Conservation (phyloP, 2,797 vertebrate genomes). For the Podargus strigoides region DNA sequence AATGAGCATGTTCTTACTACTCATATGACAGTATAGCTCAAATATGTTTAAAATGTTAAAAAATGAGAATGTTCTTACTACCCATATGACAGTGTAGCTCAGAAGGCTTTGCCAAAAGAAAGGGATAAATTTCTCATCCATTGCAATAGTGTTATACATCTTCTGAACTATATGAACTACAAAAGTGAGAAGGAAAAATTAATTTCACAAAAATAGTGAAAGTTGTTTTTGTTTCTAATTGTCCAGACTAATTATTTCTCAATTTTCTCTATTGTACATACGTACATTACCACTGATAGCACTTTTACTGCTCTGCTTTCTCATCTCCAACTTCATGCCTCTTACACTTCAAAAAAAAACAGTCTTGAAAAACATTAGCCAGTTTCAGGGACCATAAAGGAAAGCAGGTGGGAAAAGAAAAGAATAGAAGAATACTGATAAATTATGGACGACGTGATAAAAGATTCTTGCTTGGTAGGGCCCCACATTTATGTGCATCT, state of each 20-base stretch:
- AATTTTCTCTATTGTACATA: background rate
- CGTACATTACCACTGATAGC: no score
- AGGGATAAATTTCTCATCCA: background rate
- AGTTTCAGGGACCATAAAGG: background rate
- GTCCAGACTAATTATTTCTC: background rate
- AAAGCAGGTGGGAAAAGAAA: background rate
- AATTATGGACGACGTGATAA: background rate
- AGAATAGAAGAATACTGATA: background rate
- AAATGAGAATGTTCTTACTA: background rate
- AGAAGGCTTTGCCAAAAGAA: background rate
- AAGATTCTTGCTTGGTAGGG: background rate
- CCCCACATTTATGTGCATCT: background rate
- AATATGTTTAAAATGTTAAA: background rate
- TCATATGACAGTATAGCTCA: background rate
- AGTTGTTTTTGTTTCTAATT: background rate
- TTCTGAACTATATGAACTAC: background rate
- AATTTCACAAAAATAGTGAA: background rate
- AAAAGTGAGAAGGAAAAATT: background rate
- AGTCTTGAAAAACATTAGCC: background rate
- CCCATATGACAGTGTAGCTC: background rate
- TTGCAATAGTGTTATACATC: background rate
- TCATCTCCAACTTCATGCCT: background rate
- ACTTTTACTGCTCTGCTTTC: background rate
- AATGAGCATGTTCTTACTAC: background rate
- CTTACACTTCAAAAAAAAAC: background rate